Base-by-base conservation (phyloP, 2,113 vertebrate species). In the Nycticorax nycticorax region DNA sequence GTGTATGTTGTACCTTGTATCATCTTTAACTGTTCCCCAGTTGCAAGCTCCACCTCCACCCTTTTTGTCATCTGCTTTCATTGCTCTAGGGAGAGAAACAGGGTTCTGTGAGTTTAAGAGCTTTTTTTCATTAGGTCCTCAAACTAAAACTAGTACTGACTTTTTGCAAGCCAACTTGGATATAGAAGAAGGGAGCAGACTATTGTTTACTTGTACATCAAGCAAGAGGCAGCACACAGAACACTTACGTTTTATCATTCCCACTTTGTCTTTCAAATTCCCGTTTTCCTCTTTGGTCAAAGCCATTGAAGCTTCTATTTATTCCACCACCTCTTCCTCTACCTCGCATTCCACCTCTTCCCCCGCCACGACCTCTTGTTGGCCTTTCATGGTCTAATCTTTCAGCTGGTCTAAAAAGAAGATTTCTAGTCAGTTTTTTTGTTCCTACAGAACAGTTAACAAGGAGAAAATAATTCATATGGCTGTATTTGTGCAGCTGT, bases 231-330 rank as follows among this genome's bases (percentile, higher is more conserved):
- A 55, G 23, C 26, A 86, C 24, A 64, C 12, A 59, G 66, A 93
- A 79, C 43, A 98, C 99, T 98, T 97, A 99, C 98, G 7, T 97
- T 98, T 98, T 96, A 66, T 98, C 97, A 88, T 85, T 98, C 35
- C 96, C 98, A 82, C 97, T 98, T 50, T 98, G 98, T 68, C 98
- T 98, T 92, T 99, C 99, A 94, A 98, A 99, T 69, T 99, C 99
- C 48, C 95, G 71, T 91, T 98, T 99, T 83, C 98, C 98, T 96
- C 99, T 98, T 47, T 87, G 97, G 95, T 98, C 98, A 94, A 98
- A 98, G 88, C 95, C 93, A 76, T 98, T 97, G 2, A 95, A 94
- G 82, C 95, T 98, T 96, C 98, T 98, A 10, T 88, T 92, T 78
- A 97, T 96, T 17, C 95, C 97, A 68, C 96, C 95, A 47, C 98